Evolutionary conservation across 1,140 invertebrate genomes (phyloP).

Genomic region (Muscidifurax raptorellus): DNA sequence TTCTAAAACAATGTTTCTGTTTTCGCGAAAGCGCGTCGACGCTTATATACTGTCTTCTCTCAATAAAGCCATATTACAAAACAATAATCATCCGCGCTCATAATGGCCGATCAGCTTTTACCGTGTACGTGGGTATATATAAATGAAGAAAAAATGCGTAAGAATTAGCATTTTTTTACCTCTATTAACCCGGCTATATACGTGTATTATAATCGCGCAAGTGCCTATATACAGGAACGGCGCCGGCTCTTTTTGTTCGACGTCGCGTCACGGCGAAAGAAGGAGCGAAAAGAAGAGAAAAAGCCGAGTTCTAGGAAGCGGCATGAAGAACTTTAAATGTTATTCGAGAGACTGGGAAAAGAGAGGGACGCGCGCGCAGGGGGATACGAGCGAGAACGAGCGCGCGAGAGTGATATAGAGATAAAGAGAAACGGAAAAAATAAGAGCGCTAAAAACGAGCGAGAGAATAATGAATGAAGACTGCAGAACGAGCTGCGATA

Average conservation of each 20-base stretch:
- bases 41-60: not conserved
- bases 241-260: constrained; percentile 43
- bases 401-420: not conserved
- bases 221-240: constrained; percentile 28
- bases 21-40: not conserved
- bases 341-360: constrained; percentile 37
- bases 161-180: constrained; percentile 45
- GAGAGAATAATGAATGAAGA: constrained; percentile 47
- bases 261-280: not conserved
- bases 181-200: constrained; percentile 25
- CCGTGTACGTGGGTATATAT: no score
- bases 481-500: constrained; percentile 6
- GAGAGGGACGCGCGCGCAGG: not conserved
- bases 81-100: no score
- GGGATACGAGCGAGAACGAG: constrained; percentile 32
- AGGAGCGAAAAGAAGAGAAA: constrained; percentile 28
- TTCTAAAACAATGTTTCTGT: constrained; percentile 5
- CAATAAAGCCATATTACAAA: no score
- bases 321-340: constrained; percentile 47
- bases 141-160: constrained; percentile 1
- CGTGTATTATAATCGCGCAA: constrained; percentile 39
- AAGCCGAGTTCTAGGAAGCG: constrained; percentile 43
- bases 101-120: no score
- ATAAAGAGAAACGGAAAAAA: constrained; percentile 34
- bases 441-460: constrained; percentile 33